These are phyloP conservation scores for Xenus cinereus DNA, from an alignment of 2,113 vertebrate species.

Conservation along the genomic window DNA sequence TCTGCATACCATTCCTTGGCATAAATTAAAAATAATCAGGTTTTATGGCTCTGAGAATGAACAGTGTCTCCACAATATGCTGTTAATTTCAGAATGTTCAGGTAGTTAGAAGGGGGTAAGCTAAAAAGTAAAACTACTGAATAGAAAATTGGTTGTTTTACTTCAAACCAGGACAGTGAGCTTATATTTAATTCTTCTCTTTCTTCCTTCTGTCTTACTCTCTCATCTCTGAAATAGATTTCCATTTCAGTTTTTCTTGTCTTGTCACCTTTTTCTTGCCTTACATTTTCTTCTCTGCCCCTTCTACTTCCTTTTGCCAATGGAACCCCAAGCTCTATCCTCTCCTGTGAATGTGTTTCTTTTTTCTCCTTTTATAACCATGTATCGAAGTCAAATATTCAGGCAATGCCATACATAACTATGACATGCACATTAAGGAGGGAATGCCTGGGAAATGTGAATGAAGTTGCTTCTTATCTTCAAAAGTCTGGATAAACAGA, in stretches of 20 bases:
- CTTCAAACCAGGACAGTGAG: neutral
- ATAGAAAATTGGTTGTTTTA: neutral
- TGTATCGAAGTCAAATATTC: neutral
- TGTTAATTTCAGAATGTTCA: neutral
- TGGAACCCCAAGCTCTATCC: neutral
- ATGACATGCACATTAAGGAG: neutral
- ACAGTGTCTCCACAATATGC: neutral
- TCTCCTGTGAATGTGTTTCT: neutral
- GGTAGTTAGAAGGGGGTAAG: neutral
- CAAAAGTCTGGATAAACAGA: neutral
- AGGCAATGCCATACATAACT: neutral
- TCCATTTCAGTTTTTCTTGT: neutral
- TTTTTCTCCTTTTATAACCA: neutral
- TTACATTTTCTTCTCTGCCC: neutral
- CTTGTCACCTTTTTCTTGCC: neutral
- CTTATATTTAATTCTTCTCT: neutral
- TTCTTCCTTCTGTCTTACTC: neutral
- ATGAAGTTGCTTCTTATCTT: neutral
- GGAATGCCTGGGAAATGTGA: neutral
- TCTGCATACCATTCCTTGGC: neutral
- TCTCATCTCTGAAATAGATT: neutral
- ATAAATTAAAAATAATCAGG: neutral
- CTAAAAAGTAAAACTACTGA: neutral
- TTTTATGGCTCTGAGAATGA: neutral
- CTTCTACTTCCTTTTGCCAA: neutral